Evolutionary conservation across 2,797 vertebrate species (phyloP).

Genomic region (Oophaga sylvatica): DNA sequence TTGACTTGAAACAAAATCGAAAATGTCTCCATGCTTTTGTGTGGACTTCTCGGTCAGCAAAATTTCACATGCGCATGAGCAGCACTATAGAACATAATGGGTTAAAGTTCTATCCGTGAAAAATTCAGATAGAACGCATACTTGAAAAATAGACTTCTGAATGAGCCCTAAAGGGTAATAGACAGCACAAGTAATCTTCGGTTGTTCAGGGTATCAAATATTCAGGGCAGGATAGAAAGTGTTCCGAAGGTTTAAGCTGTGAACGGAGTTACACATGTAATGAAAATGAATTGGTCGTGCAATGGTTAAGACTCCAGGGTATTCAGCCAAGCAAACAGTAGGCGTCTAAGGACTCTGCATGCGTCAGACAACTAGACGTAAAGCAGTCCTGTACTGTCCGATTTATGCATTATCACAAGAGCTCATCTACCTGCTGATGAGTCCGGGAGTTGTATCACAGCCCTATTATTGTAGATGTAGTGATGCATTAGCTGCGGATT

Average conservation of each 20-base stretch:
- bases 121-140: no score
- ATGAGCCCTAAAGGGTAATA: background rate
- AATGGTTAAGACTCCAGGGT: background rate
- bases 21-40: no score
- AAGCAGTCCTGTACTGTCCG: background rate
- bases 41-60: no score
- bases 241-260: background rate
- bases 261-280: background rate
- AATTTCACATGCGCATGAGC: no score
- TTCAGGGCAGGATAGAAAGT: background rate
- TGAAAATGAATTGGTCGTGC: background rate
- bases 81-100: no score
- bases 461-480: background rate
- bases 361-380: background rate
- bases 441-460: background rate
- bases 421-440: background rate
- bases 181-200: background rate
- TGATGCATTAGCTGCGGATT: background rate
- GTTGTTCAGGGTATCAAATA: background rate
- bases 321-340: background rate
- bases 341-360: background rate
- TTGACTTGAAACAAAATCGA: no score
- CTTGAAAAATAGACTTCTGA: no score
- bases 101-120: no score
- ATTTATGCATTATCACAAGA: slow-evolving; percentile 3